A percentile compares a stretch with the other conserved stretches of the same genome.
phyloP scores from a whole-genome alignment of 1,140 invertebrate genomes.

The Argopecten irradians region DNA sequence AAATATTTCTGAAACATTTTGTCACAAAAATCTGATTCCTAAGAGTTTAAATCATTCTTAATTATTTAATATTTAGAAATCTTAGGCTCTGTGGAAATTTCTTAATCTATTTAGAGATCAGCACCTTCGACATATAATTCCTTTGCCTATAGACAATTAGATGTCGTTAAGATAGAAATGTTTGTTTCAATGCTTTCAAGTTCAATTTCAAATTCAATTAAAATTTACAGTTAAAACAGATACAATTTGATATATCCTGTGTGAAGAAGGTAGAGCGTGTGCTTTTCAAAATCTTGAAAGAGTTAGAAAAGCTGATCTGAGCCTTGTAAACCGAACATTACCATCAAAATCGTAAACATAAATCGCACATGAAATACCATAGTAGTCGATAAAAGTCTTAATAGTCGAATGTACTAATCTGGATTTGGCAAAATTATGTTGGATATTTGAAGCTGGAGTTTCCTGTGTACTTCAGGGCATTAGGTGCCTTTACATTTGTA shows the following conservation, averaged over 20 bases:
- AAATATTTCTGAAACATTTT: background rate
- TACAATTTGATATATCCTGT: background rate
- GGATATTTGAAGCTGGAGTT: background rate
- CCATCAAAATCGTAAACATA: background rate
- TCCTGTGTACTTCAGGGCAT: background rate
- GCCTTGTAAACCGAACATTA: background rate
- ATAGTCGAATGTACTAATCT: background rate
- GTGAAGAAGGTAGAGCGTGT: background rate
- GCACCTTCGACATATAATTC: background rate
- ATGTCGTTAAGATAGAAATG: background rate
- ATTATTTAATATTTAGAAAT: background rate
- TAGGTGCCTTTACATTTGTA: background rate
- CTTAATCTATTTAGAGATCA: background rate
- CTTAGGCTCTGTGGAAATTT: background rate
- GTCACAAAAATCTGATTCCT: background rate
- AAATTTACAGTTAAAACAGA: background rate
- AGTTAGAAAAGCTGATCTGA: background rate
- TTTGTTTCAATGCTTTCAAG: background rate
- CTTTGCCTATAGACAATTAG: background rate
- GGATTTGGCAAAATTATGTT: slow-evolving; percentile 11
- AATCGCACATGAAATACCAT: background rate
- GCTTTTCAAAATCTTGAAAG: background rate
- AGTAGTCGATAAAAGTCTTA: background rate
- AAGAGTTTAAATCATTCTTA: background rate
- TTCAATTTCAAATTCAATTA: background rate